Evolutionary conservation across 2,888 invertebrate genomes (phyloP).

Genomic region (Himalopsyche kuldschensis): DNA sequence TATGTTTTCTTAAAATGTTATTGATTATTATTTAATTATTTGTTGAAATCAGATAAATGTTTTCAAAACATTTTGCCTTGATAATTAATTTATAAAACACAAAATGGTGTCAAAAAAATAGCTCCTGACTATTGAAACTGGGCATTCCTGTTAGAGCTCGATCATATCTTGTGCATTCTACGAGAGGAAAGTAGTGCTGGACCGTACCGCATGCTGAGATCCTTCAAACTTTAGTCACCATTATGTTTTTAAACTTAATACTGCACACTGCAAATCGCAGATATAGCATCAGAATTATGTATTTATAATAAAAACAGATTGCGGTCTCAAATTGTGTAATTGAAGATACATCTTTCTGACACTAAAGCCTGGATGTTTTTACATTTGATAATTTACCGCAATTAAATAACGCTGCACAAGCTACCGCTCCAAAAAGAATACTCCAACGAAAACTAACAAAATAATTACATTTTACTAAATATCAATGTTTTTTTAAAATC

Average conservation of each 20-base stretch:
- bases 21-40: no score
- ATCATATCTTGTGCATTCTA: conserved; percentile 12
- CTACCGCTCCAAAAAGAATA: conserved; percentile 22
- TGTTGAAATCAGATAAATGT: no score
- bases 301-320: background rate
- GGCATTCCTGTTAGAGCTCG: conserved; percentile 31
- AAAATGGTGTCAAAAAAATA: background rate
- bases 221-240: background rate
- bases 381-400: background rate
- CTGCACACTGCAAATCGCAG: background rate
- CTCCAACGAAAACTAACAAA: background rate
- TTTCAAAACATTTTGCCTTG: no score
- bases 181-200: background rate
- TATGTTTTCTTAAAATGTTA: no score
- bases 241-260: background rate
- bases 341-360: background rate
- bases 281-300: background rate
- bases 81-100: background rate
- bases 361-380: background rate
- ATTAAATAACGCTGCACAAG: conserved; percentile 6
- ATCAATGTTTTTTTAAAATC: background rate
- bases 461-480: background rate
- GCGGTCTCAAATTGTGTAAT: background rate
- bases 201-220: conserved; percentile 7
- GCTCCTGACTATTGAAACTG: background rate